Evolutionary conservation across 2,888 invertebrate species (phyloP).

Genomic region (Exephanes ischioxanthus): DNA sequence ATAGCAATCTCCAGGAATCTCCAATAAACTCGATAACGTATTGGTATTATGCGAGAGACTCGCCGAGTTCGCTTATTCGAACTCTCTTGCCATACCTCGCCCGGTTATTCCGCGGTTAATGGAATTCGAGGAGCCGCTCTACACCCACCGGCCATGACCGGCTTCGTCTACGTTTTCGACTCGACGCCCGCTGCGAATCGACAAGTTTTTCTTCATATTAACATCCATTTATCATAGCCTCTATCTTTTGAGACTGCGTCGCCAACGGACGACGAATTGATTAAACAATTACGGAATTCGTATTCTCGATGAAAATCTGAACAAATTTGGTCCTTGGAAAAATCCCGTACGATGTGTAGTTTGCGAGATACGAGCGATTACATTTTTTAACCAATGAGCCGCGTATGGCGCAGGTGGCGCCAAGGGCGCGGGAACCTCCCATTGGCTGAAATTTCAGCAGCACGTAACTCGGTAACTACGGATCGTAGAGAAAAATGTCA

Average conservation of each 20-base stretch:
- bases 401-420: background rate
- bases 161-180: slow-evolving; percentile 25
- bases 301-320: background rate
- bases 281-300: background rate
- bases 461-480: background rate
- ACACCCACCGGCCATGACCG: slow-evolving; percentile 52
- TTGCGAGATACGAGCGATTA: slow-evolving; percentile 1
- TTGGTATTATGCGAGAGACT: slow-evolving; percentile 58
- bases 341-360: background rate
- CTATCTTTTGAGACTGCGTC: background rate
- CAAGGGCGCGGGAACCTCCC: background rate
- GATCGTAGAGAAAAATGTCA: background rate
- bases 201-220: background rate
- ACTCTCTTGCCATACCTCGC: slow-evolving; percentile 18
- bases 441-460: background rate
- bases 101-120: slow-evolving; percentile 56
- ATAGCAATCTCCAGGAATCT: slow-evolving; percentile 75
- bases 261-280: background rate
- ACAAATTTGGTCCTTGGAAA: background rate
- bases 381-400: background rate
- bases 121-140: slow-evolving; percentile 56
- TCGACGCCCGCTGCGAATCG: background rate
- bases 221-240: slow-evolving; percentile 12
- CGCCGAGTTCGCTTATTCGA: slow-evolving; percentile 29
- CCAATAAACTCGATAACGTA: slow-evolving; percentile 79